phyloP scores from a whole-genome alignment of 2,113 vertebrate species.

The Spilogale gracilis region DNA sequence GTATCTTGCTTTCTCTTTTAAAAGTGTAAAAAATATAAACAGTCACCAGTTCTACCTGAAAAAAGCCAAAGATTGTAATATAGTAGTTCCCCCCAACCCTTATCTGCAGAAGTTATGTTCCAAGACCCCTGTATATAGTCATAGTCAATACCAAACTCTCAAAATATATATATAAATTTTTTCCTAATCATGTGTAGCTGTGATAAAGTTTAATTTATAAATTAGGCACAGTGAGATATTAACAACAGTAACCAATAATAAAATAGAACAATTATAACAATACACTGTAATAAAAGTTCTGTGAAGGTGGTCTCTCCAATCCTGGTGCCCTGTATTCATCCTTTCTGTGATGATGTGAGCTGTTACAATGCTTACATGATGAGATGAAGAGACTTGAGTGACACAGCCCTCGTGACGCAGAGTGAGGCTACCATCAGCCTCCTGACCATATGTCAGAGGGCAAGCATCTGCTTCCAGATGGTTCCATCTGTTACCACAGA shows the following conservation, averaged over 20 bases:
- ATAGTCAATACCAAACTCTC: neutral
- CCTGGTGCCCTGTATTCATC: neutral
- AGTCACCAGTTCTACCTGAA: neutral
- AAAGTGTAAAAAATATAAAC: neutral
- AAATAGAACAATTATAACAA: neutral
- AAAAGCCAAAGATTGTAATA: neutral
- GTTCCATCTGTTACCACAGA: neutral
- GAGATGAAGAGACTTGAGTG: neutral
- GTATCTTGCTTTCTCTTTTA: slow-evolving; percentile 22
- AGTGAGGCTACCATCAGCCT: neutral
- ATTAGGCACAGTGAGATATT: neutral
- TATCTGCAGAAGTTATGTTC: neutral
- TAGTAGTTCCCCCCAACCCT: neutral
- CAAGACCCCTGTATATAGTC: neutral
- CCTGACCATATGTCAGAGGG: neutral
- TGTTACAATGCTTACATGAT: neutral
- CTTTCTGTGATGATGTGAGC: neutral
- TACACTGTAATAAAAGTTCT: neutral
- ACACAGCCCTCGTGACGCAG: neutral
- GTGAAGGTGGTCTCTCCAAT: neutral
- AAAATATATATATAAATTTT: neutral
- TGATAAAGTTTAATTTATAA: neutral
- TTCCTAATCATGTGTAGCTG: neutral
- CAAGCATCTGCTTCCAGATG: neutral
- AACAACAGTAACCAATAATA: neutral